Evolutionary conservation across 2,888 invertebrate species (phyloP).

Genomic region (Nesidiocoris tenuis): DNA sequence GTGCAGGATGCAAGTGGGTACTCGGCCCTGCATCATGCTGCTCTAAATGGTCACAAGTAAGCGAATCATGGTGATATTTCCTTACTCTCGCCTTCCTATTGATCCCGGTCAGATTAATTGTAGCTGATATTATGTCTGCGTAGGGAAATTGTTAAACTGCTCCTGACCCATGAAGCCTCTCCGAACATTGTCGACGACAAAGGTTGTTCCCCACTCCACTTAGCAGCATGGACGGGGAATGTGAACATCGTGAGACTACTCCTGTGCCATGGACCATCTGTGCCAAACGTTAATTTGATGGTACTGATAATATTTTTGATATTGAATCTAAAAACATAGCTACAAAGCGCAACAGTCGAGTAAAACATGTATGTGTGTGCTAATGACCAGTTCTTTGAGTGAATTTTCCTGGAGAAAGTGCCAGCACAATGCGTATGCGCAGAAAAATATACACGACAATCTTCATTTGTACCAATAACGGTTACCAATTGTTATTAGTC

Average conservation of each 20-base stretch:
- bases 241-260: slow-evolving; percentile 82
- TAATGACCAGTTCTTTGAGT: too few species aligned
- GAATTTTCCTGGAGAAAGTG: too few species aligned
- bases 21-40: slow-evolving; percentile 90
- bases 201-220: slow-evolving; percentile 88
- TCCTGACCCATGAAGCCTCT: slow-evolving; percentile 83
- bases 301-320: slow-evolving; percentile 55
- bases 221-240: slow-evolving; percentile 93
- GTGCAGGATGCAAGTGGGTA: slow-evolving; percentile 91
- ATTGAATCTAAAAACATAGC: too few species aligned
- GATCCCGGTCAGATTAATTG: too few species aligned
- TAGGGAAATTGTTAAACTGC: slow-evolving; percentile 80
- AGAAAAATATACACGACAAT: too few species aligned
- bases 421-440: too few species aligned
- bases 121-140: too few species aligned
- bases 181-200: slow-evolving; percentile 85
- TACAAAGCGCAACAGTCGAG: too few species aligned
- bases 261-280: slow-evolving; percentile 75
- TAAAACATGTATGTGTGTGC: too few species aligned
- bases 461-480: too few species aligned
- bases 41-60: slow-evolving; percentile 89
- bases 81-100: not conserved
- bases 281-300: slow-evolving; percentile 81
- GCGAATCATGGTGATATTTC: slow-evolving; percentile 51
- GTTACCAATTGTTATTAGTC: too few species aligned